Percentiles rank a stretch among this genome's conserved stretches.
Conservation (phyloP, 2,888 invertebrate species). For the Stenotaenia linearis region DNA sequence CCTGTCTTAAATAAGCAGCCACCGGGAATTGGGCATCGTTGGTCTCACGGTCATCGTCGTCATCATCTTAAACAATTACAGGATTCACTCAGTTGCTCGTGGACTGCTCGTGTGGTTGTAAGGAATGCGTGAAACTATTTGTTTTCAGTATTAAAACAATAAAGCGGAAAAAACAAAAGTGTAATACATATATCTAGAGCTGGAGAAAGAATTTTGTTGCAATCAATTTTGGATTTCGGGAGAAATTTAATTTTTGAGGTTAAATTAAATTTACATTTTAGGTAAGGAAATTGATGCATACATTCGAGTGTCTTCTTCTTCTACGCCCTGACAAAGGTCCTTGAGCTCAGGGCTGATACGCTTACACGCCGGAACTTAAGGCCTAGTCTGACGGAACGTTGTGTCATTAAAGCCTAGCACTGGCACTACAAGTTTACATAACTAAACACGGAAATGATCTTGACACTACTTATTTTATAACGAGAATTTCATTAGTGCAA, state of each 20-base stretch:
- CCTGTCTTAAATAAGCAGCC: background rate
- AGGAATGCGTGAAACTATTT: background rate
- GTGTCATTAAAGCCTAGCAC: background rate
- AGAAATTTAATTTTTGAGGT: background rate
- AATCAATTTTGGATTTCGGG: background rate
- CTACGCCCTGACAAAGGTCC: background rate
- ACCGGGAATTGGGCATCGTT: background rate
- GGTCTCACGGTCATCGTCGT: constrained; percentile 1
- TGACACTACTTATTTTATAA: background rate
- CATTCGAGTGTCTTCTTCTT: background rate
- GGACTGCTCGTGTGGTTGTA: background rate
- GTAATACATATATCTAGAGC: background rate
- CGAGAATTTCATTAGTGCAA: background rate
- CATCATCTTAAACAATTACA: constrained; percentile 6
- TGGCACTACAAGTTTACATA: background rate
- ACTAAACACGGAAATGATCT: background rate
- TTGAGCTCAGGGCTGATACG: constrained; percentile 7
- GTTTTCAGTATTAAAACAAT: background rate
- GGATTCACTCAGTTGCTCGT: background rate
- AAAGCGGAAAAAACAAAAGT: background rate
- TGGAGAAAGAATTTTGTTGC: background rate
- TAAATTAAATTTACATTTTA: too few species aligned
- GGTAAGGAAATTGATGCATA: background rate
- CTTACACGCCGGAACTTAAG: constrained; percentile 6
- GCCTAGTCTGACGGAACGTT: constrained; percentile 2